These are phyloP conservation scores for Drosophila prolongata DNA, from an alignment of 2,888 invertebrate genomes.

Conservation along the genomic window DNA sequence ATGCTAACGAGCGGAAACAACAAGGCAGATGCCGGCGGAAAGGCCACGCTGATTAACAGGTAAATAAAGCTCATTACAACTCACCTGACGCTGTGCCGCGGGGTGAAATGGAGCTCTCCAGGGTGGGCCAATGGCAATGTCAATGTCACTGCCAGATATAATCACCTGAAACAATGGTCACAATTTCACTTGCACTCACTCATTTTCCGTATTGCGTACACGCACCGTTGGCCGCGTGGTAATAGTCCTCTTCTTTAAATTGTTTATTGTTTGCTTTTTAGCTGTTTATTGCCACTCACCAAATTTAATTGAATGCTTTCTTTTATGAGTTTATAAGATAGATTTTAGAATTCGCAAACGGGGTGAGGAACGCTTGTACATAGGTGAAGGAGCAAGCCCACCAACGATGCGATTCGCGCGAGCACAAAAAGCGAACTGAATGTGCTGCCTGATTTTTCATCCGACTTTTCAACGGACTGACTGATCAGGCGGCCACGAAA, in stretches of 20 bases:
- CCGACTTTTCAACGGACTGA: slow-evolving; percentile 46
- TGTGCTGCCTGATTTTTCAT: slow-evolving; percentile 22
- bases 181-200: slow-evolving; percentile 44
- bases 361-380: slow-evolving; percentile 30
- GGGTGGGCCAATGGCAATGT: slow-evolving; percentile 44
- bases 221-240: slow-evolving; percentile 27
- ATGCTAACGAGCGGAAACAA: slow-evolving; percentile 51
- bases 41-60: slow-evolving; percentile 65
- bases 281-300: slow-evolving; percentile 19
- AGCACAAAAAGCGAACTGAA: slow-evolving; percentile 70
- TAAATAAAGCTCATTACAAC: slow-evolving; percentile 34
- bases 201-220: slow-evolving; percentile 32
- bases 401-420: slow-evolving; percentile 59
- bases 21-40: slow-evolving; percentile 16
- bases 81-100: slow-evolving; percentile 30
- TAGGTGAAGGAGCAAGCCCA: slow-evolving; percentile 12
- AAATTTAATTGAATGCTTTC: slow-evolving; percentile 29
- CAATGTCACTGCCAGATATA: slow-evolving; percentile 56
- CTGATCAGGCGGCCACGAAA: slow-evolving; percentile 63
- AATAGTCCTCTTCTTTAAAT: slow-evolving; percentile 15
- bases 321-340: slow-evolving; percentile 42
- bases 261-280: slow-evolving; percentile 10
- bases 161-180: slow-evolving; percentile 31
- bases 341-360: slow-evolving; percentile 23
- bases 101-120: slow-evolving; percentile 15